These are phyloP conservation scores for Enteromius fasciolatus DNA, from an alignment of 2,797 vertebrate species.

Conservation along the genomic window DNA sequence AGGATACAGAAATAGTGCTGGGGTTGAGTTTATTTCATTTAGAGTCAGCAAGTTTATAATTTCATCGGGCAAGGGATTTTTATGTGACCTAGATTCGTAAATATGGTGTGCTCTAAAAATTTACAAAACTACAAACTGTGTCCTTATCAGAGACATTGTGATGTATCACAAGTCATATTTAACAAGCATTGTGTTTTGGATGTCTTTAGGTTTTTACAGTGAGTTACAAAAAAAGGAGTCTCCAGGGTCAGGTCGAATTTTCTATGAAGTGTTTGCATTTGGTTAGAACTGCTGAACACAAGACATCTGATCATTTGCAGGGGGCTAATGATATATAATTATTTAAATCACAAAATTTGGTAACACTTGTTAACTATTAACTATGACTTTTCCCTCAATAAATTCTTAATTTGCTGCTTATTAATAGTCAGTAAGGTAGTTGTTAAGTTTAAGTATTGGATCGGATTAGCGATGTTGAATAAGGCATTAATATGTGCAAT, in stretches of 20 bases:
- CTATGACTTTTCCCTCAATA: too few relatives aligned
- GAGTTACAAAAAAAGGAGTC: too few relatives aligned
- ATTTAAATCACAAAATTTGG: too few relatives aligned
- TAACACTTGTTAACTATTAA: too few relatives aligned
- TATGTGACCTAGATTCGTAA: background rate
- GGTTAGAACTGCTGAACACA: background rate
- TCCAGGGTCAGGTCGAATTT: background rate
- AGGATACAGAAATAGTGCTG: constrained; percentile 62
- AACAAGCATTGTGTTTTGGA: background rate
- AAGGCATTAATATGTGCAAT: too few relatives aligned
- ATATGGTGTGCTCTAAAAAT: background rate
- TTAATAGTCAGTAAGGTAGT: too few relatives aligned
- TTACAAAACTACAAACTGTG: background rate
- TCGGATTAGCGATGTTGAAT: too few relatives aligned
- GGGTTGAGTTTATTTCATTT: constrained; percentile 59
- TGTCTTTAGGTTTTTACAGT: too few relatives aligned
- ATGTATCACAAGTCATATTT: background rate
- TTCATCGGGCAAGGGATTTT: constrained; percentile 34
- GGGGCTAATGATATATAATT: background rate
- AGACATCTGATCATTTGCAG: background rate
- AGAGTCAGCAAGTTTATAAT: constrained; percentile 58
- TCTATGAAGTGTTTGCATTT: background rate
- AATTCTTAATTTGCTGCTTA: too few relatives aligned
- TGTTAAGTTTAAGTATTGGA: too few relatives aligned
- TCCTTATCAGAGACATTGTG: background rate